Conservation (phyloP, 2,797 vertebrate species). For the Sylvilagus floridanus region DNA sequence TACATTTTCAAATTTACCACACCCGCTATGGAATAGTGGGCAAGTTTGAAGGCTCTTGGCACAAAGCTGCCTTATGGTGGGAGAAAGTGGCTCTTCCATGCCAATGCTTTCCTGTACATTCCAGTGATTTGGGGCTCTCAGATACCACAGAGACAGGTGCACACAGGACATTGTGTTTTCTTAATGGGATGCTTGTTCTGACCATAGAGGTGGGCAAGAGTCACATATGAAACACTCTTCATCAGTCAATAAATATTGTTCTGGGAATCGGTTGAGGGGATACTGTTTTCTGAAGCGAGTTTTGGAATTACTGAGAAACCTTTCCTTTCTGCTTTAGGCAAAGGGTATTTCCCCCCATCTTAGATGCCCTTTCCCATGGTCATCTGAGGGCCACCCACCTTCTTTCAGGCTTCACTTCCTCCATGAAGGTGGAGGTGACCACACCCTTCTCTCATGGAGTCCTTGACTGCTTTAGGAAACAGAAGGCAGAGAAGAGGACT, state of each 20-base stretch:
- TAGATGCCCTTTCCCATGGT: conserved; percentile 31
- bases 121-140: neutral
- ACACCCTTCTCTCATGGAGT: neutral
- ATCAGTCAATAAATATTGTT: conserved; percentile 3
- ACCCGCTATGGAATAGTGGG: neutral
- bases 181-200: neutral
- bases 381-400: neutral
- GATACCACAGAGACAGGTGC: neutral
- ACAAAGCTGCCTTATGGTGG: neutral
- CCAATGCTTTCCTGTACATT: neutral
- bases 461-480: neutral
- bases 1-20: conserved; percentile 39
- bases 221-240: neutral
- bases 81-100: neutral
- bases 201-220: neutral
- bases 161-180: neutral
- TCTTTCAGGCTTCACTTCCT: conserved; percentile 66
- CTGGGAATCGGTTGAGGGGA: neutral
- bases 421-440: conserved; percentile 34
- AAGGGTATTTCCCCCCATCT: conserved; percentile 58
- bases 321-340: conserved; percentile 62
- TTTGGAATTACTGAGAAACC: conserved; percentile 70
- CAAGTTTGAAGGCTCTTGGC: neutral
- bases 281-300: neutral
- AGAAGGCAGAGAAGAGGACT: neutral